Percentiles rank a stretch among this genome's conserved stretches.
phyloP scores from a whole-genome alignment of 1,140 invertebrate genomes.

The Aphis craccivora region DNA sequence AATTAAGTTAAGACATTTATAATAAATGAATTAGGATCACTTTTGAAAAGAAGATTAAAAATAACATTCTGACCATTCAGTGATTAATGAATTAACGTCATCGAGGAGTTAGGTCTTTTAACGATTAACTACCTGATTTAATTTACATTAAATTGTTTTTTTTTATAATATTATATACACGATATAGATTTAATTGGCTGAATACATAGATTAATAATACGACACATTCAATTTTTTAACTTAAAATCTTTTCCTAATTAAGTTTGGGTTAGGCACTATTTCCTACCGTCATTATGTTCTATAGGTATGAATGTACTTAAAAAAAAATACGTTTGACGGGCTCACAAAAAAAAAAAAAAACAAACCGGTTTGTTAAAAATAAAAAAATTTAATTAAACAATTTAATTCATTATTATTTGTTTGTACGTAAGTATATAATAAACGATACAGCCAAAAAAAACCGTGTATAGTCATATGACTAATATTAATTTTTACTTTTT shows the following conservation, averaged over 20 bases:
- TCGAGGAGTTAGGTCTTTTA: background rate
- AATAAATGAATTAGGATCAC: background rate
- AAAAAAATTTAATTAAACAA: slow-evolving; percentile 1
- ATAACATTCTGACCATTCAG: background rate
- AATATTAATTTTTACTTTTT: background rate
- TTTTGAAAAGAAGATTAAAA: background rate
- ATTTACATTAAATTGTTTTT: background rate
- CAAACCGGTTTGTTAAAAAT: background rate
- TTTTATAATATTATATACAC: background rate
- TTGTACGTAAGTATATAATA: background rate
- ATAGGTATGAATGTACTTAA: background rate
- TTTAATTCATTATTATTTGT: background rate
- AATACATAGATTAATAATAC: background rate
- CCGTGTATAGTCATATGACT: background rate
- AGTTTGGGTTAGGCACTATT: background rate
- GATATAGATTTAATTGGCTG: background rate
- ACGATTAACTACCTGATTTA: background rate
- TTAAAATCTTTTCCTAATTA: background rate
- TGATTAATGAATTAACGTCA: slow-evolving; percentile 1
- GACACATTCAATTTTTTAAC: background rate
- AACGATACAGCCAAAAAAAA: background rate
- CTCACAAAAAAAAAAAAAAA: background rate
- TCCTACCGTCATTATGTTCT: background rate
- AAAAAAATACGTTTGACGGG: background rate
- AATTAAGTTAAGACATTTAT: background rate